These are phyloP conservation scores for Crepidodera aurea DNA, from an alignment of 2,888 invertebrate species.

Conservation along the genomic window DNA sequence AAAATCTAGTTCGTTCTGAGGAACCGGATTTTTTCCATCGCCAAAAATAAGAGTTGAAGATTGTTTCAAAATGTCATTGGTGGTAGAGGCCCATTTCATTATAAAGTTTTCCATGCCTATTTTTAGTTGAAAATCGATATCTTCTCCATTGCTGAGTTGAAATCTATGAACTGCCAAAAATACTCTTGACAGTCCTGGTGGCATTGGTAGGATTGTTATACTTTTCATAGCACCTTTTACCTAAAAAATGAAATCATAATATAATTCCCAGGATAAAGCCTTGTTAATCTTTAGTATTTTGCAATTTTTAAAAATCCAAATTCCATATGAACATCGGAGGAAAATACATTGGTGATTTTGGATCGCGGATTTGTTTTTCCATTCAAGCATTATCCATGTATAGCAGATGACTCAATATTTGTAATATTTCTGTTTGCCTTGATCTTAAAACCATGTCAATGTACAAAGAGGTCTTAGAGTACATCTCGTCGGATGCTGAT, in stretches of 20 bases:
- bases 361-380: no score
- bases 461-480: no score
- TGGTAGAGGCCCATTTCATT: slow-evolving; percentile 80
- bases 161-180: slow-evolving; percentile 67
- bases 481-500: no score
- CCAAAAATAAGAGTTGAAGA: slow-evolving; percentile 71
- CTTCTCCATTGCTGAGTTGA: slow-evolving; percentile 64
- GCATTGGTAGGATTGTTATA: slow-evolving; percentile 87
- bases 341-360: no score
- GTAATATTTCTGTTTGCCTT: no score
- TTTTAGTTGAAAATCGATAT: slow-evolving; percentile 75
- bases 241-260: slow-evolving; percentile 43
- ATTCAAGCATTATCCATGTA: no score
- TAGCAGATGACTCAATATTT: no score
- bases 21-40: slow-evolving; percentile 75
- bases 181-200: slow-evolving; percentile 76
- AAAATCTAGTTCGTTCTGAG: slow-evolving; percentile 77
- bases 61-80: slow-evolving; percentile 78
- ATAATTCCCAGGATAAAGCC: no score
- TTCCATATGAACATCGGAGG: no score
- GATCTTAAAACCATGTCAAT: no score
- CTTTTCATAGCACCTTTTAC: slow-evolving; percentile 85
- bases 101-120: slow-evolving; percentile 85
- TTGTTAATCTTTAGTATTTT: no score
- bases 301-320: no score